Conservation (phyloP, 2,888 invertebrate genomes). For the Tyria jacobaeae region DNA sequence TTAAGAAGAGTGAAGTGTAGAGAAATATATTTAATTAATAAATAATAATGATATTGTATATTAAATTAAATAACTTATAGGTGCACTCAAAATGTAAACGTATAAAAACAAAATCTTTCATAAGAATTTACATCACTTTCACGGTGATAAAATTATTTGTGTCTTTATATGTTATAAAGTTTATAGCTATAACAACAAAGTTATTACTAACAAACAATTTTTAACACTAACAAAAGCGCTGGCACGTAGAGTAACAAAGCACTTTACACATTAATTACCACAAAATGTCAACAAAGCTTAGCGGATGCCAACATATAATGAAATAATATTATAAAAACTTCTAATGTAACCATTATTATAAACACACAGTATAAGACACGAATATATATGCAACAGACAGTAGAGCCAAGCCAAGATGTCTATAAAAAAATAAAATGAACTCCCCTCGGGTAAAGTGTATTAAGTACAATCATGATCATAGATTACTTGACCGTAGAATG, state of each 20-base stretch:
- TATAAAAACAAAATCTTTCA: conserved; percentile 1
- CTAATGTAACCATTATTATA: conserved; percentile 8
- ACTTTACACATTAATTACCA: conserved; percentile 26
- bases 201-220: conserved; percentile 32
- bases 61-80: neutral
- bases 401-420: no score
- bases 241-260: conserved; percentile 36
- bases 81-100: conserved; percentile 2
- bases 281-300: conserved; percentile 36
- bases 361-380: conserved; percentile 6
- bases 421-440: neutral
- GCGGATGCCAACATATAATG: conserved; percentile 36
- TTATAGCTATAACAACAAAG: conserved; percentile 17
- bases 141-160: neutral
- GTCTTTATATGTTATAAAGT: conserved; percentile 1
- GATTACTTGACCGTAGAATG: no score
- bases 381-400: no score
- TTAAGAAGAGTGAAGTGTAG: neutral
- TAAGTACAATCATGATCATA: neutral
- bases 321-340: conserved; percentile 25
- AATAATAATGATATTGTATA: neutral
- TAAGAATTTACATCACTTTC: neutral
- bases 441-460: neutral
- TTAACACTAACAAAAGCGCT: conserved; percentile 39
- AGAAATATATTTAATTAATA: neutral